These are phyloP conservation scores for Holacanthella duospinosa DNA, from an alignment of 2,888 invertebrate genomes.

Conservation along the genomic window DNA sequence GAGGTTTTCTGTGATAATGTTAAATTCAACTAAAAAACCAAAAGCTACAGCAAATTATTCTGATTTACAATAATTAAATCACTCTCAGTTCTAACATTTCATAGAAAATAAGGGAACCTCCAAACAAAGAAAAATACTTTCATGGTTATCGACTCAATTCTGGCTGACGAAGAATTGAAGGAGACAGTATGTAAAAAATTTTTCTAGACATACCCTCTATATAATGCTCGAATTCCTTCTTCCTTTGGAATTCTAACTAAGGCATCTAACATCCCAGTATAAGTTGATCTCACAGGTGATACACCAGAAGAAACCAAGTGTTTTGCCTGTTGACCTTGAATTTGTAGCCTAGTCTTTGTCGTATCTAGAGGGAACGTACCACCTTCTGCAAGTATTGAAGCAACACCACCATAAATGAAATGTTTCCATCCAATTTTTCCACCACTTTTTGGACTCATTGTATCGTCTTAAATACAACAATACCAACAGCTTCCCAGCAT, in stretches of 20 bases:
- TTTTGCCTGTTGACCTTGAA: constrained; percentile 76
- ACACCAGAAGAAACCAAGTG: constrained; percentile 34
- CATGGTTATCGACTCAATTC: too few species aligned
- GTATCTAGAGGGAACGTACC: constrained; percentile 96
- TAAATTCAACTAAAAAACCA: too few species aligned
- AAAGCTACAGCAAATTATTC: too few species aligned
- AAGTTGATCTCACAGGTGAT: constrained; percentile 54
- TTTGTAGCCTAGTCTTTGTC: constrained; percentile 83
- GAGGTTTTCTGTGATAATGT: too few species aligned
- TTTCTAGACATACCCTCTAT: constrained; percentile 60
- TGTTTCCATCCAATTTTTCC: constrained; percentile 59
- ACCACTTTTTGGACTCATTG: constrained; percentile 34
- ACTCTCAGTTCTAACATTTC: too few species aligned
- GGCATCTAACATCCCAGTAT: constrained; percentile 87
- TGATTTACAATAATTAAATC: too few species aligned
- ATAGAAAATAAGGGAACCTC: too few species aligned
- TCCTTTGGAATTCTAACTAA: constrained; percentile 75
- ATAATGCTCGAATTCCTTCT: constrained; percentile 75
- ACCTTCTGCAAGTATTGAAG: constrained; percentile 86
- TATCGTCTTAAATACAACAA: neutral
- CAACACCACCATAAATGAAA: constrained; percentile 86
- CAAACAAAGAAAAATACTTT: too few species aligned
- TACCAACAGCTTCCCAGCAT: too few species aligned
- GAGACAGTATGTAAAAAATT: constrained; percentile 61
- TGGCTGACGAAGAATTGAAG: constrained; percentile 82